Evolutionary conservation across 1,140 invertebrate genomes (phyloP).

Genomic region (Drosophila sucinea): DNA sequence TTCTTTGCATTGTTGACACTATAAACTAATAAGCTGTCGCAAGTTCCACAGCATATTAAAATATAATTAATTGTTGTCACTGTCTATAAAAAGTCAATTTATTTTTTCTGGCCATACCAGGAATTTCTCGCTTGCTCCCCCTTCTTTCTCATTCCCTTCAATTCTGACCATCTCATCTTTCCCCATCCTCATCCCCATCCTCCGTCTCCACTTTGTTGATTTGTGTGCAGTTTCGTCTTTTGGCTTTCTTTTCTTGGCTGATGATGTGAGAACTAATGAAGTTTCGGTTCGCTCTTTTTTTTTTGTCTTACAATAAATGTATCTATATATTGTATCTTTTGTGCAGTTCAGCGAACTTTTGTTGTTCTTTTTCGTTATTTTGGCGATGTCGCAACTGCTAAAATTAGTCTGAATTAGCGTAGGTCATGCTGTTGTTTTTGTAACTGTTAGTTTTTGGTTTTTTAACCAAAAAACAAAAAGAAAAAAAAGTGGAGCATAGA

Average conservation of each 20-base stretch:
- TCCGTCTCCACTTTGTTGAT: slow-evolving; percentile 56
- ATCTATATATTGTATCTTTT: slow-evolving; percentile 58
- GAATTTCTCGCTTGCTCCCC: slow-evolving; percentile 47
- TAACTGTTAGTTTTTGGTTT: background rate
- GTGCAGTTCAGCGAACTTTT: slow-evolving; percentile 79
- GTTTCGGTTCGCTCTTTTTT: slow-evolving; percentile 26
- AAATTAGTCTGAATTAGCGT: slow-evolving; percentile 74
- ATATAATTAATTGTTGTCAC: slow-evolving; percentile 81
- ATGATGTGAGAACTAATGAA: slow-evolving; percentile 50
- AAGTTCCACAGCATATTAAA: slow-evolving; percentile 73
- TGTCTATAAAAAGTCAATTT: slow-evolving; percentile 81
- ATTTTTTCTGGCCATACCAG: slow-evolving; percentile 41
- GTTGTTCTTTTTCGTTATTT: slow-evolving; percentile 63
- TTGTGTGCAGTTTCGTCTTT: slow-evolving; percentile 76
- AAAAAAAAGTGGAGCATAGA: slow-evolving; percentile 42
- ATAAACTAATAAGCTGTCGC: slow-evolving; percentile 76
- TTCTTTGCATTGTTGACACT: slow-evolving; percentile 73
- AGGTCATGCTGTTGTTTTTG: slow-evolving; percentile 55
- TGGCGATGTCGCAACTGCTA: slow-evolving; percentile 74
- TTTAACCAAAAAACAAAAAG: background rate
- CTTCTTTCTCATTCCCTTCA: background rate
- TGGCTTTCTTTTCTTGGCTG: slow-evolving; percentile 53
- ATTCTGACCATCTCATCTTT: background rate
- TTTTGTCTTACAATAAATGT: slow-evolving; percentile 40
- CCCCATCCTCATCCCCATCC: background rate